phyloP scores from a whole-genome alignment of 1,140 invertebrate genomes.

The Antheraea pernyi region DNA sequence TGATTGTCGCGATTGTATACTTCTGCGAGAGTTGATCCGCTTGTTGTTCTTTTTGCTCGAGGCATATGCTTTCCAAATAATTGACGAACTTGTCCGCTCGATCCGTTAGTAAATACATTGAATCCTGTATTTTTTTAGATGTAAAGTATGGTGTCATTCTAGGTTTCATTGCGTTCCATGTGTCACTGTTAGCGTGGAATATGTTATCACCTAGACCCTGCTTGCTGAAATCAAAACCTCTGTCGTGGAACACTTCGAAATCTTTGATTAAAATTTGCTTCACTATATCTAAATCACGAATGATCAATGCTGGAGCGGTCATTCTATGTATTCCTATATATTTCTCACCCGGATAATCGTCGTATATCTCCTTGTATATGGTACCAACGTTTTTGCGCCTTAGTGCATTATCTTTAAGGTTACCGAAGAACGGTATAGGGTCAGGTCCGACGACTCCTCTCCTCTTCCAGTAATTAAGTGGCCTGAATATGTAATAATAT shows the following conservation, averaged over 20 bases:
- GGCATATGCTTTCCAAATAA: conserved; percentile 30
- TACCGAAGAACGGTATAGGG: conserved; percentile 24
- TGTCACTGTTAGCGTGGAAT: conserved; percentile 42
- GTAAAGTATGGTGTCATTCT: conserved; percentile 81
- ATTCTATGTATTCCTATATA: conserved; percentile 20
- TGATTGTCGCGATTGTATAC: conserved; percentile 25
- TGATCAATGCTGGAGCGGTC: conserved; percentile 18
- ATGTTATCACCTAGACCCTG: conserved; percentile 31
- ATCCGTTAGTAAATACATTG: conserved; percentile 67
- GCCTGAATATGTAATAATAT: not conserved
- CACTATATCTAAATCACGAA: conserved; percentile 26
- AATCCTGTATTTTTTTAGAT: conserved; percentile 79
- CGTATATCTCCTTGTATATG: too few relatives aligned
- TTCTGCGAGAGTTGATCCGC: conserved; percentile 15
- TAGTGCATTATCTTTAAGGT: conserved; percentile 15
- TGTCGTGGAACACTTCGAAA: conserved; percentile 26
- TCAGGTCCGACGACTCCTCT: conserved; percentile 20
- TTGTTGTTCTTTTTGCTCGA: conserved; percentile 19
- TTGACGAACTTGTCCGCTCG: too few relatives aligned
- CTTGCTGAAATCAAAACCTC: conserved; percentile 28
- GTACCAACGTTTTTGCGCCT: conserved; percentile 21
- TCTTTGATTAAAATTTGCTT: conserved; percentile 29
- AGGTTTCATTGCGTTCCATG: conserved; percentile 76
- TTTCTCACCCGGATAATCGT: conserved; percentile 22
- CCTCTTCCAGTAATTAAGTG: conserved; percentile 11